Base-by-base conservation (phyloP, 2,888 invertebrate species). In the Mimachlamys varia region DNA sequence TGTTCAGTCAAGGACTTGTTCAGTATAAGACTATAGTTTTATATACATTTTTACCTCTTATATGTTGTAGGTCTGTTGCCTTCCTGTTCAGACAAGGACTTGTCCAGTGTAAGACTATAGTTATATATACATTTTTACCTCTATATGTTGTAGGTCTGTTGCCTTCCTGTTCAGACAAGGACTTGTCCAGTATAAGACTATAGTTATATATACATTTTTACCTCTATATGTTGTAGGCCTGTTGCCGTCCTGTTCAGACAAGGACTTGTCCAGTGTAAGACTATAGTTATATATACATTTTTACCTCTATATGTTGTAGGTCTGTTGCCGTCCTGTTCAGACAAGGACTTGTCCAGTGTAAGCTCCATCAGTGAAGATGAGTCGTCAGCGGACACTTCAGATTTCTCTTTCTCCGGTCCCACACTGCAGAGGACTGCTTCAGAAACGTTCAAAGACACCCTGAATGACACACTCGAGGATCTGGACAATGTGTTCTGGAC, bases 311-410 rank as follows among this genome's bases (percentile, higher is more conserved):
- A 44, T 44, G 44, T 76, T 33, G 12, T 15, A 76, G 76, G 76
- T 5, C 15, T 44, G 58, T 89, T 88, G n/a, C 37, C 38, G 22
- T 90, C 13, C 27, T 90, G 88, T 15, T 91, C 93, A 5, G 93
- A 93, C 50, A 37, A 87, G 58, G 94, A 94, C 17, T 55, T 93
- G 38, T 94, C 94, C 50, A 94, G 94, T 76, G 93, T 93, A 12
- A 94, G 94, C 76, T 94, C 95, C 44, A 89, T 94, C 55, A 94
- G 95, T 92, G 95, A 94, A 50, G 95, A 95, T 88, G 94, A 95
- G 27, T 90, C 93, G 10, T 88, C 92, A 50, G 55, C 90, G 2
- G 93, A 92, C 27, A 87, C 58, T 5, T 33, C 49, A 62, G 88
- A 58, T 38, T 87, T 90, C 88, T 27, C 89, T 58, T 53, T 37